Evolutionary conservation across 2,888 invertebrate species (phyloP).

Genomic region (Drosophila fulvimacula): DNA sequence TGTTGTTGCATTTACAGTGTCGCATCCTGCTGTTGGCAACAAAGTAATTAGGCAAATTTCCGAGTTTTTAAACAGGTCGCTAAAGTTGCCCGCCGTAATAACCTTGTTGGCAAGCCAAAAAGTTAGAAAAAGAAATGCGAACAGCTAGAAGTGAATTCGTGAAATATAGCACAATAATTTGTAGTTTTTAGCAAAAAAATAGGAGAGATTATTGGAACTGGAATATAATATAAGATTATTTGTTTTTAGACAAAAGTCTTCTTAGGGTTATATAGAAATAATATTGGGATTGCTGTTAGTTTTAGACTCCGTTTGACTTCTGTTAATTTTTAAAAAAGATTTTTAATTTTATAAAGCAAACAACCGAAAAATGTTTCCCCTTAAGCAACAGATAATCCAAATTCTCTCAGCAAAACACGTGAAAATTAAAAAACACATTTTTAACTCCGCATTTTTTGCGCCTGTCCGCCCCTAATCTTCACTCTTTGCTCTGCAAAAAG

Average conservation of each 20-base stretch:
- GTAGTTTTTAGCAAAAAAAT: background rate
- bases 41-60: slow-evolving; percentile 82
- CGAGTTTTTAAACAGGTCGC: slow-evolving; percentile 76
- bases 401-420: background rate
- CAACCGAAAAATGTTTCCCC: background rate
- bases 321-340: too few species aligned
- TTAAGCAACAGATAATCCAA: background rate
- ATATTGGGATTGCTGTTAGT: background rate
- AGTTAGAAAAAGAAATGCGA: background rate
- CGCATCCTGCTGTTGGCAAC: slow-evolving; percentile 62
- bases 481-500: slow-evolving; percentile 7
- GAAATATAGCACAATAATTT: background rate
- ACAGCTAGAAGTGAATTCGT: background rate
- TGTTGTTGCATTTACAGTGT: slow-evolving; percentile 27
- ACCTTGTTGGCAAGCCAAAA: slow-evolving; percentile 15
- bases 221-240: too few species aligned
- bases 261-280: background rate
- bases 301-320: too few species aligned
- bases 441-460: slow-evolving; percentile 2
- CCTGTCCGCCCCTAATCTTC: background rate
- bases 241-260: too few species aligned
- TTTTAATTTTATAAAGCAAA: too few species aligned
- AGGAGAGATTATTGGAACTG: too few species aligned
- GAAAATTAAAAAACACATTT: background rate
- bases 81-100: slow-evolving; percentile 42